Conservation (phyloP, 2,113 vertebrate genomes). For the Stegostoma tigrinum region DNA sequence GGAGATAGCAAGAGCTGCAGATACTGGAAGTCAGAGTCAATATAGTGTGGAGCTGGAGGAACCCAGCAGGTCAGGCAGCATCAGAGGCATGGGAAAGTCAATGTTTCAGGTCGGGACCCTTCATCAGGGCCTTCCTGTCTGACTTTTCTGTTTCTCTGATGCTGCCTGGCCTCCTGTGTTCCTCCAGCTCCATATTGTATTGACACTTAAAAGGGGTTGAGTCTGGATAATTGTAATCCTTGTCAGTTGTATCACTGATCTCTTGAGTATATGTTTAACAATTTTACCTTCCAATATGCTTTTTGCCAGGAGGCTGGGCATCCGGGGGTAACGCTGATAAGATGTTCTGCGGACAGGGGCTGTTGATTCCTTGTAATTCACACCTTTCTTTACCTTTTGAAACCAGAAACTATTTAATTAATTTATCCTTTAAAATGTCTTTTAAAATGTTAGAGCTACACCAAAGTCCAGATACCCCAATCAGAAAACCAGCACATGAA, state of each 20-base stretch:
- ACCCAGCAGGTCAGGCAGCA: no score
- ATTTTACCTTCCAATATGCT: conserved; percentile 58
- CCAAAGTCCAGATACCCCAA: neutral
- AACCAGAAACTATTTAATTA: conserved; percentile 11
- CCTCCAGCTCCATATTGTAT: no score
- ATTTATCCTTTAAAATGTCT: neutral
- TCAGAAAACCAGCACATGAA: neutral
- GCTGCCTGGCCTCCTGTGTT: no score
- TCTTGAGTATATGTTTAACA: neutral
- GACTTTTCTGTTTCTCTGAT: no score
- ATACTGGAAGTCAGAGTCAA: no score
- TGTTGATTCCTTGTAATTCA: conserved; percentile 43
- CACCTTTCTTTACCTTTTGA: conserved; percentile 56
- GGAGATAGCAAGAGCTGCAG: no score
- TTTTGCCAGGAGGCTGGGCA: conserved; percentile 53
- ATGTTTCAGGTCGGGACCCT: no score
- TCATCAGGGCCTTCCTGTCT: no score
- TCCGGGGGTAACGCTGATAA: conserved; percentile 53
- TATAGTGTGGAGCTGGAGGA: no score
- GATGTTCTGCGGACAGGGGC: conserved; percentile 50
- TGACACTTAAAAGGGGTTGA: neutral
- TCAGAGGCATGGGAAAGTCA: no score
- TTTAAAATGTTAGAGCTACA: neutral
- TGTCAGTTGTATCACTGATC: neutral
- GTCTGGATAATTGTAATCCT: neutral